Base-by-base conservation (phyloP, 2,888 invertebrate species). In the Euproctis similis region DNA sequence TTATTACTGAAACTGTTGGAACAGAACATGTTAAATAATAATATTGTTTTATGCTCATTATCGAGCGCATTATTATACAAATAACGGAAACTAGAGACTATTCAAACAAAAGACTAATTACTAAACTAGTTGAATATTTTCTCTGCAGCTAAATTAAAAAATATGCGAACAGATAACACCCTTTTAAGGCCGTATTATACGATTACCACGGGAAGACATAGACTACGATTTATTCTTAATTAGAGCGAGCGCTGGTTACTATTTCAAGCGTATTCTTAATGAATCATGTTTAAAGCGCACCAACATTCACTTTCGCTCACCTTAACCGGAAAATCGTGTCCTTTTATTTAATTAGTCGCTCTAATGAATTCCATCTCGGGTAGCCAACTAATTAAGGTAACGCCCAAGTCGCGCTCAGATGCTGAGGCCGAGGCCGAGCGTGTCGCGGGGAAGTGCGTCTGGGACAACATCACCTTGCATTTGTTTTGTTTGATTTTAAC, bases 311-410 rank as follows among this genome's bases (percentile, higher is more conserved):
- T 72, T 67, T 70, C 61, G 56, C 50, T 24, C 34, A 16, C 49
- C 68, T 67, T 66, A 66, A 64, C 64, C 59, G 66, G 68, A 60
- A 64, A 72, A 66, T 71, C 74, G 68, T 72, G 75, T 64, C 61
- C 59, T 57, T 60, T 64, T 66, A 66, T 68, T 73, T 78, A 78
- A 76, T 78, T 77, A 61, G 73, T 49, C 53, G 43, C 48, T 54
- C 57, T 75, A 76, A 77, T 75, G 70, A 77, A 75, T 67, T 59
- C 75, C 72, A 67, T 75, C 66, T 63, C 59, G 50, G 72, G 71
- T 53, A 53, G 45, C 54, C 50, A 32, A 54, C 67, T 68, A 70
- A 75, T 75, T 73, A 73, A 72, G 47, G 56, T 39, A 40, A 50
- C 42, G 43, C 31, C 26, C 34, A 44, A n/a, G 21, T n/a, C 36